These are phyloP conservation scores for Sebastes oblongus DNA, from an alignment of 2,797 vertebrate species.

Conservation along the genomic window DNA sequence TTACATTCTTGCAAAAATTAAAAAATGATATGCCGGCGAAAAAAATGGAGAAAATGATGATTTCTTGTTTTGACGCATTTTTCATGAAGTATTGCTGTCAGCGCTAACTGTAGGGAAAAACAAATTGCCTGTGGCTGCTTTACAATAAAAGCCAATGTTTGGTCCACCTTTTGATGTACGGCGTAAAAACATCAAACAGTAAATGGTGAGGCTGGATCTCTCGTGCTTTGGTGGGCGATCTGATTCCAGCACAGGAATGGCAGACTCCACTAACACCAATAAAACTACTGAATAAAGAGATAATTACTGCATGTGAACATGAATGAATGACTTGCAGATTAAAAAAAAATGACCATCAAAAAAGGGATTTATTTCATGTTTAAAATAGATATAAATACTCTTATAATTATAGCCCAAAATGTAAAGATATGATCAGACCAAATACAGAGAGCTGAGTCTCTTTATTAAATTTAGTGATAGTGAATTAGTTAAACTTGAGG, in stretches of 20 bases:
- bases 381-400: background rate
- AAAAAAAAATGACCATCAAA: no score
- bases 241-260: background rate
- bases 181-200: no score
- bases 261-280: background rate
- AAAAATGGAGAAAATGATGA: rapidly evolving
- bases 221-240: background rate
- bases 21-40: rapidly evolving
- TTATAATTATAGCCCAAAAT: background rate
- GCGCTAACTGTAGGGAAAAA: no score
- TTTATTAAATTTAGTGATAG: background rate
- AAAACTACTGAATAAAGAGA: background rate
- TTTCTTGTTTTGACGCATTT: no score
- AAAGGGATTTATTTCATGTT: background rate
- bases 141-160: background rate
- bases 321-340: no score
- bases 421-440: background rate
- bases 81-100: no score
- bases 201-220: background rate
- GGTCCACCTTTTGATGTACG: no score
- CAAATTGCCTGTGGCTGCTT: background rate
- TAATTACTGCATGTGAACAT: background rate
- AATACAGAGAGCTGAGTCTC: background rate
- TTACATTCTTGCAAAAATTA: no score
- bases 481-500: background rate